Base-by-base conservation (phyloP, 2,888 invertebrate genomes). In the Phanerotoma sp. region DNA sequence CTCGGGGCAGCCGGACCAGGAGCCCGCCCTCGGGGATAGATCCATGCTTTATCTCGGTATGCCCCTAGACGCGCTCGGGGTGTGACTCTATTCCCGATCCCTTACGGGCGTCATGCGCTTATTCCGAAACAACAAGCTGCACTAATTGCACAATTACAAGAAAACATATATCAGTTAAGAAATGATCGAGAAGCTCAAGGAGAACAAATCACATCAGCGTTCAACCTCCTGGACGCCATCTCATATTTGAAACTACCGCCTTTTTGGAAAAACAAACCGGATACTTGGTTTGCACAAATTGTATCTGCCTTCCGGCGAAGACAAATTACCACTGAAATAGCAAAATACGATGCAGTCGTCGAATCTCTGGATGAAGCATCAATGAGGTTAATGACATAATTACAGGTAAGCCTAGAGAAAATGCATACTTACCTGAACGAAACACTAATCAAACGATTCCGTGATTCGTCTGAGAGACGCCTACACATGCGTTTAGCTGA, bases 401-500 rank as follows among this genome's bases (percentile, higher is more conserved):
- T 15, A 15, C 6, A 5, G 5, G 15, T 2, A n/a, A 2, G 15
- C 11, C n/a, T 6, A 15, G 3, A 6, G 33, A 33, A n/a, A 15
- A 15, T 5, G 6, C 6, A 11, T 33, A 5, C 6, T 13, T 10
- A n/a, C 6, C 11, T 33, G 15, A 33, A 10, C n/a, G 33, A n/a
- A 10, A 33, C 6, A 10, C n/a, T 33, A 2, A 33, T 13, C 2
- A 33, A 33, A 33, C 9, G 33, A 5, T 33, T 33, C 11, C 6
- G 6, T 5, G 33, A n/a, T n/a, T 33, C 33, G 2, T 33, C 33
- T 33, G 47, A 50, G 13, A 40, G 20, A 15, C 52, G 47, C n/a
- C 18, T 60, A 5, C 33, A 35, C 10, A 55, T 45, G 42, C 41
- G 62, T 11, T 28, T 61, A 1, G 42, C 48, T 1, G 60, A 58